phyloP scores from a whole-genome alignment of 2,888 invertebrate species.

The Chironomus riparius region DNA sequence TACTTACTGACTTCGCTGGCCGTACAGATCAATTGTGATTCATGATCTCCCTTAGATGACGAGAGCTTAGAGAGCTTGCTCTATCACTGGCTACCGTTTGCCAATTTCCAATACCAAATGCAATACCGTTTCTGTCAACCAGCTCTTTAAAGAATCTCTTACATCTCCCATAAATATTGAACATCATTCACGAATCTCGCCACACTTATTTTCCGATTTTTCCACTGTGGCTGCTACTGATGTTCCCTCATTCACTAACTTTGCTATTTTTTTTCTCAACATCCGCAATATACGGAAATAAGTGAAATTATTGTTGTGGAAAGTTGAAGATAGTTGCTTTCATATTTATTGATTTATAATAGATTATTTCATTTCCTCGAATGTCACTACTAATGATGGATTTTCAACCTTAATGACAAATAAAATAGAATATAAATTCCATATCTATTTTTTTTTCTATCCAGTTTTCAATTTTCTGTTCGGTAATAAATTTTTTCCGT shows the following conservation, averaged over 20 bases:
- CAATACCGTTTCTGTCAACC: too few relatives aligned
- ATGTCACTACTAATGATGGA: constrained; percentile 7
- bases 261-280: neutral
- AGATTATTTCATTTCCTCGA: constrained; percentile 20
- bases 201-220: neutral
- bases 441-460: neutral
- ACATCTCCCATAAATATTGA: too few relatives aligned
- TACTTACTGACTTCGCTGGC: too few relatives aligned
- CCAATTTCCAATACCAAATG: too few relatives aligned
- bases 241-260: neutral
- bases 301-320: constrained; percentile 17
- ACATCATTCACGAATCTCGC: neutral
- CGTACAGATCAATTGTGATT: too few relatives aligned
- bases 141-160: too few relatives aligned
- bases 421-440: neutral
- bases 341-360: constrained; percentile 19
- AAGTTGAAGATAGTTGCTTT: neutral
- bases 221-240: neutral
- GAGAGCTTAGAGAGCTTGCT: too few relatives aligned
- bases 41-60: too few relatives aligned
- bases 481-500: too few relatives aligned
- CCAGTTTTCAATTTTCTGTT: neutral
- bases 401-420: constrained; percentile 19
- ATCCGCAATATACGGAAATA: constrained; percentile 11
- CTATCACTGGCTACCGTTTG: too few relatives aligned